Base-by-base conservation (phyloP, 2,113 vertebrate species). In the Bettongia penicillata region DNA sequence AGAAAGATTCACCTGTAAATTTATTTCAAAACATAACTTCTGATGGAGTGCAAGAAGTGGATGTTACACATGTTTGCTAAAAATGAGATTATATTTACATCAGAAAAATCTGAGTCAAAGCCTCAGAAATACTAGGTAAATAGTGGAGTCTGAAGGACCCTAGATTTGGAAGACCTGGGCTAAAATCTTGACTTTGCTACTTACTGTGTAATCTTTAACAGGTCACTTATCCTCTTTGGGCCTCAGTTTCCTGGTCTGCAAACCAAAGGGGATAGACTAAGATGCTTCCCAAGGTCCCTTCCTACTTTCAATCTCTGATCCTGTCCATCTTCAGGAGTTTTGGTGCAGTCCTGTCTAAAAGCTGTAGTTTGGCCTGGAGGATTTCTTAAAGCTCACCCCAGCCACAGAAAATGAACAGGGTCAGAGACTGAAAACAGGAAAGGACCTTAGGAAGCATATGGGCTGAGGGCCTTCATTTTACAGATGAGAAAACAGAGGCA, bases 41-140 rank as follows among this genome's bases (percentile, higher is more conserved):
- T 89, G 47, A 90, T 90, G 52, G 19, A 94, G 2, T 91, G 47
- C 68, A 91, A 68, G 91, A 93, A 2, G 37, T n/a, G n/a, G 14
- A 37, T 77, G 16, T 77, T 77, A 77, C 61, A 77, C n/a, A 77
- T 19, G 37, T n/a, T n/a, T 77, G 61, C 90, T 47, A 51, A 77
- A 95, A 68, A 93, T 53, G 93, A 97, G 90, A 51, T 50, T 95
- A 3, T 77, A 95, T 47, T 24, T 93, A 26, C 52, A 93, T 43
- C 53, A 25, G 91, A 93, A 91, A 91, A 90, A 89, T 53, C 47
- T 28, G 26, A 93, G 24, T 90, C 51, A 11, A 48, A 91, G 31
- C 16, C 43, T 89, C 92, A 90, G 14, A 92, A 95, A 93, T 94
- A 91, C 2, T 92, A 91, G 47, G 92, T 48, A 92, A 77, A 77